phyloP scores from a whole-genome alignment of 2,113 vertebrate species.

The Podilymbus podiceps region DNA sequence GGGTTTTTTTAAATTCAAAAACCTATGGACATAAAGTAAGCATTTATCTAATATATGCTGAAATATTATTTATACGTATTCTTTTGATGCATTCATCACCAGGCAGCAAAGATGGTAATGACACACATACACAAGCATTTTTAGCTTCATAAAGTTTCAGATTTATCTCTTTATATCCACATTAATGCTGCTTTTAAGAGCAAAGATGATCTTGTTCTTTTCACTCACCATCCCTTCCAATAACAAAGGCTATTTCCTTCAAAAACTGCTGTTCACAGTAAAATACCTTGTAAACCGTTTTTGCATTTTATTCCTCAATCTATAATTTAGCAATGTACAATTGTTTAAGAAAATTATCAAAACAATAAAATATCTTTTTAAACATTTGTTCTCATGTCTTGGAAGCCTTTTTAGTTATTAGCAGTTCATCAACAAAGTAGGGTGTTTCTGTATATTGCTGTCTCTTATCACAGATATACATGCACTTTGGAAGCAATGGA shows the following conservation, averaged over 20 bases:
- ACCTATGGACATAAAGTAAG: neutral
- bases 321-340: neutral
- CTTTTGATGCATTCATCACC: neutral
- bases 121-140: neutral
- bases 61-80: neutral
- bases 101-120: neutral
- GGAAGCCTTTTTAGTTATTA: neutral
- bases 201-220: neutral
- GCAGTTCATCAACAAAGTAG: neutral
- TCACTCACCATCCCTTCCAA: neutral
- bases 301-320: slow-evolving; percentile 6
- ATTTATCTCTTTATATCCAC: neutral
- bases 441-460: neutral
- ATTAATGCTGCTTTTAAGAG: neutral
- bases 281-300: neutral
- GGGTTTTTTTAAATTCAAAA: neutral
- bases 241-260: neutral
- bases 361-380: neutral
- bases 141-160: neutral
- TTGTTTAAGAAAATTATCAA: neutral
- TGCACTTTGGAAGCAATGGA: neutral
- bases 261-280: neutral
- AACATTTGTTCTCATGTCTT: neutral
- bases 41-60: neutral
- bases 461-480: neutral